Evolutionary conservation across 2,113 vertebrate genomes (phyloP).

Genomic region (Aviceda subcristata): DNA sequence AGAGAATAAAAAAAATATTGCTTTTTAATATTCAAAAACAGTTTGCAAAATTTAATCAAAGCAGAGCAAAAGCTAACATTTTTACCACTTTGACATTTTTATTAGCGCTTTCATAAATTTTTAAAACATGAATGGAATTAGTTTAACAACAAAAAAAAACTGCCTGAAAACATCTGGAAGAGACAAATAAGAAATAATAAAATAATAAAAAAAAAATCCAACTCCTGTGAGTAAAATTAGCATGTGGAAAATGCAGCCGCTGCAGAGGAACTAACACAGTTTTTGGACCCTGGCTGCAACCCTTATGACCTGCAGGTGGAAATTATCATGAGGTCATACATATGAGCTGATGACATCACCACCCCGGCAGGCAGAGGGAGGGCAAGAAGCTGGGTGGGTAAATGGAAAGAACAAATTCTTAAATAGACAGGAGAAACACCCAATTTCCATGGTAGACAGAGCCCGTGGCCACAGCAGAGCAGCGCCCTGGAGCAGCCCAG

Average conservation of each 20-base stretch:
- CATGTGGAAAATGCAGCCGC: slow-evolving; percentile 67
- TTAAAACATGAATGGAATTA: slow-evolving; percentile 87
- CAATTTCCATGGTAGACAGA: not conserved
- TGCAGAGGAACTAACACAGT: slow-evolving; percentile 26
- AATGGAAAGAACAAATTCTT: slow-evolving; percentile 16
- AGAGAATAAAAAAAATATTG: slow-evolving; percentile 82
- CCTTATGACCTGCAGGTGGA: not conserved
- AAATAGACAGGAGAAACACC: not conserved
- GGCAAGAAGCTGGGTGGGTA: not conserved
- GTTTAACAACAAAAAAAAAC: slow-evolving; percentile 78
- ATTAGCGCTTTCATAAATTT: slow-evolving; percentile 87
- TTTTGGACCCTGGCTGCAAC: not conserved
- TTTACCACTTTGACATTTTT: slow-evolving; percentile 88
- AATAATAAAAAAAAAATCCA: slow-evolving; percentile 52
- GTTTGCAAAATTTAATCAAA: slow-evolving; percentile 89
- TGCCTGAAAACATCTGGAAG: slow-evolving; percentile 86
- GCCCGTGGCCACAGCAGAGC: not conserved
- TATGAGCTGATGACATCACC: slow-evolving; percentile 7
- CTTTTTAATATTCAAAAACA: slow-evolving; percentile 89
- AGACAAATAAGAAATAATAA: slow-evolving; percentile 81
- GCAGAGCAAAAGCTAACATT: slow-evolving; percentile 87
- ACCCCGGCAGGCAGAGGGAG: not conserved
- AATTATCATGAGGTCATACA: not conserved
- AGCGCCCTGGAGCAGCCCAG: not conserved
- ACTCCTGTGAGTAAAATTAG: slow-evolving; percentile 74